Evolutionary conservation across 2,888 invertebrate species (phyloP), one percentile per base, ranked within the genome.

Genomic region (Papilio protenor): DNA sequence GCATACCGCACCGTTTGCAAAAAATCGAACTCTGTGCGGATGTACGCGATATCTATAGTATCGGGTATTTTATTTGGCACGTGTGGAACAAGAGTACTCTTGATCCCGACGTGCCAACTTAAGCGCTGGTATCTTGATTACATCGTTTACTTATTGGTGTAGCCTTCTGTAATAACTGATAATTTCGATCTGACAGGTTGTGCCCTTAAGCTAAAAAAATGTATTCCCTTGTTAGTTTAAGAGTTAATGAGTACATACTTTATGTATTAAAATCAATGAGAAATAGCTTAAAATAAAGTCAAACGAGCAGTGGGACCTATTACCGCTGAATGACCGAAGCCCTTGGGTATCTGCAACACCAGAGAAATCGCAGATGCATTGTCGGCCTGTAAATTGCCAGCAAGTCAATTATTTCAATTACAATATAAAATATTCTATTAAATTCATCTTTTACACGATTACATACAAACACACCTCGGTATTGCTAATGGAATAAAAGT

Each of bases 1-100:
- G 69, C 77, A 59, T 77, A 77, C 74, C 66, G 55, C 55, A 55
- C 59, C 5, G 8, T 61, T 61, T 23, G 45, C 55, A 52, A 77
- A 77, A 71, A 77, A 16, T 66, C 16, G 27, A 64, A 14, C 73
- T 21, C 14, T 27, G 55, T 16, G 52, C 14, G 49, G 49, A 64
- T 72, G 52, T 72, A 21, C 59, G 47, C 59, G 72, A 49, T 8
- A 12, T 23, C 14, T 59, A 23, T 23, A n/a, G 18, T 11, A 57
- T n/a, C 57, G 21, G 10, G 21, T 6, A 21, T 57, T 57, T 59
- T 1, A 27, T 61, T 61, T n/a, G 59, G 59, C 12, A 21, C 21
- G 21, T 23, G 12, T 12, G 12, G 21, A 59, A 23, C 23, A n/a
- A n/a, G 8, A 55, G 55, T 23, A 11, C 4, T 23, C 21, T 21